Evolutionary conservation across 2,113 vertebrate species (phyloP).

Genomic region (Tragelaphus strepsiceros): DNA sequence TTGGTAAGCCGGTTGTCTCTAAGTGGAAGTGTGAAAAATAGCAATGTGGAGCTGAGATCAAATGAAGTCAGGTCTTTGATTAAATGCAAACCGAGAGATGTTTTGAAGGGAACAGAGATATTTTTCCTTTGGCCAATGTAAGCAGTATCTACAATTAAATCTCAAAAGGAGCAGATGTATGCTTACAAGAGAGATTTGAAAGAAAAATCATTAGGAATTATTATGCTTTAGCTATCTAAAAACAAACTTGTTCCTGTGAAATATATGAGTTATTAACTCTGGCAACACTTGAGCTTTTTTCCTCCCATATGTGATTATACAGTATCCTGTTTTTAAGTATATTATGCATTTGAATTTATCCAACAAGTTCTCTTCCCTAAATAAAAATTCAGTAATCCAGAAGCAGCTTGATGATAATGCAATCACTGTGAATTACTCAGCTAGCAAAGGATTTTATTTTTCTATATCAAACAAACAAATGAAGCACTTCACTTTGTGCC

Average conservation of each 20-base stretch:
- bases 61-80: conserved; percentile 34
- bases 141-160: conserved; percentile 45
- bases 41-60: background rate
- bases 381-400: conserved; percentile 23
- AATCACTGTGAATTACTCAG: background rate
- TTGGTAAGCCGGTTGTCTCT: background rate
- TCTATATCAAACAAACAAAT: background rate
- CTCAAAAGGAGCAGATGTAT: conserved; percentile 39
- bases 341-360: conserved; percentile 18
- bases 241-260: conserved; percentile 39
- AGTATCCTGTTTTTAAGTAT: background rate
- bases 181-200: conserved; percentile 43
- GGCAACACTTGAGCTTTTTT: conserved; percentile 21
- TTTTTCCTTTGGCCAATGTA: conserved; percentile 42
- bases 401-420: background rate
- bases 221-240: conserved; percentile 40
- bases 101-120: conserved; percentile 49
- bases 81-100: conserved; percentile 52
- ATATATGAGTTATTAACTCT: conserved; percentile 44
- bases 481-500: background rate
- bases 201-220: conserved; percentile 56
- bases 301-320: conserved; percentile 1
- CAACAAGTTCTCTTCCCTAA: background rate
- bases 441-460: background rate
- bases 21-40: conserved; percentile 32